Conservation (phyloP, 2,113 vertebrate genomes). For the Hyperopisus bebe region DNA sequence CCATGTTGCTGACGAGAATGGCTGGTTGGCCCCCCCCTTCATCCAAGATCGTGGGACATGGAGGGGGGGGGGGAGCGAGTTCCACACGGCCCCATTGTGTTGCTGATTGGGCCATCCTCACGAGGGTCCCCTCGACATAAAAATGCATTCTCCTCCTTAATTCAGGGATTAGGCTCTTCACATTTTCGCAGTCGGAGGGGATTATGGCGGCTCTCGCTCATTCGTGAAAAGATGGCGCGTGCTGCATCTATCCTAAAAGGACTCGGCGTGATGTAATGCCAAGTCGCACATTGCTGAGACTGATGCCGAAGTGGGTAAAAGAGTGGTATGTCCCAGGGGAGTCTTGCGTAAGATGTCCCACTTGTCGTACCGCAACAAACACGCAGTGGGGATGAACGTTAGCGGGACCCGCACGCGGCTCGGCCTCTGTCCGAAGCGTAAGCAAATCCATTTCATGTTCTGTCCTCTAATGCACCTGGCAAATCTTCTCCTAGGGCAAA, state of each 20-base stretch:
- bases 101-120: conserved; percentile 34
- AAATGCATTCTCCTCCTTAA: conserved; percentile 28
- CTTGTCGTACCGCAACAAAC: not conserved
- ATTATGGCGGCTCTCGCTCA: conserved; percentile 22
- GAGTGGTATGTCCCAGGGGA: not conserved
- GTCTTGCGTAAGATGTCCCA: not conserved
- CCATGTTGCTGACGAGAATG: too few species aligned
- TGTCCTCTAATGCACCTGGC: conserved; percentile 2
- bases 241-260: conserved; percentile 25
- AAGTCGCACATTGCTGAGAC: conserved; percentile 21
- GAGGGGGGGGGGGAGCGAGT: not conserved
- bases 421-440: not conserved
- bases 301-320: not conserved
- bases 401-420: conserved; percentile 4
- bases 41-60: conserved; percentile 25
- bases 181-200: conserved; percentile 19
- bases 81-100: conserved; percentile 28
- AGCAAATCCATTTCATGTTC: not conserved
- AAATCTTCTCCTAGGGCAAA: conserved; percentile 21
- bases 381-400: not conserved
- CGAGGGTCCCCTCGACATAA: conserved; percentile 23
- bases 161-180: conserved; percentile 27
- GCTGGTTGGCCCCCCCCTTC: not conserved
- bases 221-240: conserved; percentile 27
- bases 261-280: conserved; percentile 22